Evolutionary conservation across 2,113 vertebrate species (phyloP), one percentile per base, ranked within the genome.

Genomic region (Brachirus orientalis): DNA sequence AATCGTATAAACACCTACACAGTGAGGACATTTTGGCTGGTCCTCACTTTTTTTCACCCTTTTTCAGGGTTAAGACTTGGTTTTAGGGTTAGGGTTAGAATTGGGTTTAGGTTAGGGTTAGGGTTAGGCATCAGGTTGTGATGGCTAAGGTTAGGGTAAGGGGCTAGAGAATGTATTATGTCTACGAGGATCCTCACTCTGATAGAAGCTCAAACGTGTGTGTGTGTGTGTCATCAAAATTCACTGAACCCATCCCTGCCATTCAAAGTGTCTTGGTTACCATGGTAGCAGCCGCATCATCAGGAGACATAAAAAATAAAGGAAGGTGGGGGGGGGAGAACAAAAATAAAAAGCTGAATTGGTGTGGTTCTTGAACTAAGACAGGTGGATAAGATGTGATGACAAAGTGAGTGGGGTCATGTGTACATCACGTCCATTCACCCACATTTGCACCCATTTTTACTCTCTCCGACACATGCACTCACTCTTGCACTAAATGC

Each of bases 181-280:
- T n/a, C n/a, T n/a, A n/a, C n/a, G n/a, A n/a, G n/a, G n/a, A n/a
- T n/a, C n/a, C n/a, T n/a, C n/a, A n/a, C n/a, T n/a, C n/a, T n/a
- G n/a, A n/a, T n/a, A n/a, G n/a, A n/a, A n/a, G n/a, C n/a, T n/a
- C n/a, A n/a, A n/a, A n/a, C 7, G 43, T 44, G 43, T 40, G 33
- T 36, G 37, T 57, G 52, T 47, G 60, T 69, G 43, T 50, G 28
- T 28, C 28, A 51, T 78, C 53, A 70, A 59, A 77, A 79, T 63
- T 73, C 72, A 66, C 50, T 67, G 63, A 72, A 28, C 35, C 19
- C 28, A 14, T 13, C 28, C n/a, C 35, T 55, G 63, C 80, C 66
- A 80, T 66, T 79, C 60, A 70, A 66, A 78, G 65, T 66, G 76
- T 73, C 46, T 80, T 28, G 38, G 84, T 89, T 64, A 72, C 87